Evolutionary conservation across 1,140 invertebrate genomes (phyloP).

Genomic region (Trichogramma pretiosum): DNA sequence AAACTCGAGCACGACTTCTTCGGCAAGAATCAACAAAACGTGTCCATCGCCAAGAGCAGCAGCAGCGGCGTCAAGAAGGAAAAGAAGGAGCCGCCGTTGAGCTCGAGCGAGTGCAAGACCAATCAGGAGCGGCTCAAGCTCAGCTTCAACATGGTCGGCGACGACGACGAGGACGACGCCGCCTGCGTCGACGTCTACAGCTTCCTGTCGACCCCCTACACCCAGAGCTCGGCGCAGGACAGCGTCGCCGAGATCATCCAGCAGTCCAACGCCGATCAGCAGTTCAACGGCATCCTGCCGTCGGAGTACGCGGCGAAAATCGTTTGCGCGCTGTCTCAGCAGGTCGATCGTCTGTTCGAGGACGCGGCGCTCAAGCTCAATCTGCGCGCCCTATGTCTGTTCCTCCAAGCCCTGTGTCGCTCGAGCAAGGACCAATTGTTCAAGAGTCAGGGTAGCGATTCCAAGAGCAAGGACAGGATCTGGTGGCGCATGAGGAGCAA

Average conservation of each 20-base stretch:
- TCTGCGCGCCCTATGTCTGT: conserved; percentile 69
- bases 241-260: conserved; percentile 56
- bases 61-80: conserved; percentile 41
- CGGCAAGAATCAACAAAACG: conserved; percentile 54
- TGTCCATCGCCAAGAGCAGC: conserved; percentile 37
- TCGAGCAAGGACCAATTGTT: conserved; percentile 73
- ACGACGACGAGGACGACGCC: conserved; percentile 72
- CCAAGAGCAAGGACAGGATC: conserved; percentile 40
- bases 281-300: conserved; percentile 62
- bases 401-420: conserved; percentile 70
- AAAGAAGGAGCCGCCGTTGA: conserved; percentile 35
- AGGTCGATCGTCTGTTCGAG: conserved; percentile 76
- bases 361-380: conserved; percentile 82
- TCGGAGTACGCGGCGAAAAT: conserved; percentile 76
- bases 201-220: conserved; percentile 61
- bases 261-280: conserved; percentile 54
- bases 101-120: conserved; percentile 29
- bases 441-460: conserved; percentile 40
- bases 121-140: conserved; percentile 42
- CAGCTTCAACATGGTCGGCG: conserved; percentile 51
- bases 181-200: conserved; percentile 76
- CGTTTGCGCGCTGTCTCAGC: conserved; percentile 75
- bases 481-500: conserved; percentile 50
- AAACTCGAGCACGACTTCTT: conserved; percentile 81
- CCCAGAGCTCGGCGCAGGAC: conserved; percentile 52